A percentile compares a stretch with the other conserved stretches of the same genome.
phyloP scores from a whole-genome alignment of 2,888 invertebrate genomes.

The Synanthedon myopaeformis region DNA sequence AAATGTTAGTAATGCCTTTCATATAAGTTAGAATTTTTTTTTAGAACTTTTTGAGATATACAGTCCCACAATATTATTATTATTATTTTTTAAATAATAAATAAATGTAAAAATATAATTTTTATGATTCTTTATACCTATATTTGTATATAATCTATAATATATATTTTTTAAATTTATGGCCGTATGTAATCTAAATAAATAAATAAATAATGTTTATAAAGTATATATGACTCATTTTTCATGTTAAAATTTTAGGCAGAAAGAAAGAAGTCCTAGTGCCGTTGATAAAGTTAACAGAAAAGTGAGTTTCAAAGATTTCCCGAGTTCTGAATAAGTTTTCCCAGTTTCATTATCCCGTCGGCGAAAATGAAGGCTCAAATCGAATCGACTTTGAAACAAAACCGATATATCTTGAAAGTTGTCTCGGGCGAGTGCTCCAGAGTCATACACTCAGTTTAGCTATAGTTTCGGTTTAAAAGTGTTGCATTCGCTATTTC shows the following conservation, averaged over 20 bases:
- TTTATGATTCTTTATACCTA: too few relatives aligned
- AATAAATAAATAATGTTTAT: too few relatives aligned
- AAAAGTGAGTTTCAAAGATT: constrained; percentile 15
- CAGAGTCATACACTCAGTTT: constrained; percentile 17
- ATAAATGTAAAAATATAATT: too few relatives aligned
- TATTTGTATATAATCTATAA: too few relatives aligned
- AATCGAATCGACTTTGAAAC: constrained; percentile 38
- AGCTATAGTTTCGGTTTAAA: constrained; percentile 34
- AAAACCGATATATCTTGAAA: constrained; percentile 47
- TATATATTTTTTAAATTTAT: too few relatives aligned
- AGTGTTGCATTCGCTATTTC: constrained; percentile 17
- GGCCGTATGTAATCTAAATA: too few relatives aligned
- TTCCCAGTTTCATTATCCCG: constrained; percentile 31
- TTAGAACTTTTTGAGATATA: too few relatives aligned
- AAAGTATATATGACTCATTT: neutral
- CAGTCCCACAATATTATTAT: too few relatives aligned
- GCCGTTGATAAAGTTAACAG: constrained; percentile 8
- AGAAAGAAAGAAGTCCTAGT: neutral
- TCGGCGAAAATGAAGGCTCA: constrained; percentile 26
- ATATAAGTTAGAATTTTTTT: too few relatives aligned
- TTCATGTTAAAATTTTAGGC: neutral
- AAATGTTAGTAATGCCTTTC: too few relatives aligned
- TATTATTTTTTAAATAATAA: too few relatives aligned
- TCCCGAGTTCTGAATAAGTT: constrained; percentile 17
- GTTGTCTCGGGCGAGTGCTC: constrained; percentile 6